phyloP scores from a whole-genome alignment of 2,888 invertebrate species.

The Zaprionus bogoriensis region DNA sequence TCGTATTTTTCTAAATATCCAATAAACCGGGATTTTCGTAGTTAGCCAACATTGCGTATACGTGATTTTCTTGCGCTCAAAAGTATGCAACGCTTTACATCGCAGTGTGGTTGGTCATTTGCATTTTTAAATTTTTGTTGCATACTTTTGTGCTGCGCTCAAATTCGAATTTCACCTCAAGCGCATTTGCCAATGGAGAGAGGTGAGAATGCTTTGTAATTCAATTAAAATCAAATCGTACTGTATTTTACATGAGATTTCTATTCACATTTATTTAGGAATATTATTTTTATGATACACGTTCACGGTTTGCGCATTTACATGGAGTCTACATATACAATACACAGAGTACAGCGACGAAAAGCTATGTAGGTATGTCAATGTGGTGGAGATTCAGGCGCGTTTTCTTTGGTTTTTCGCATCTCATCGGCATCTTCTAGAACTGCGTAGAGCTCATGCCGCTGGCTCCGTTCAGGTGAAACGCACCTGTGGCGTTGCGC shows the following conservation, averaged over 20 bases:
- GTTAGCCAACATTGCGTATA: conserved; percentile 9
- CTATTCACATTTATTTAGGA: conserved; percentile 32
- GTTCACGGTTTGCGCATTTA: conserved; percentile 25
- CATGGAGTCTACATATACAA: conserved; percentile 54
- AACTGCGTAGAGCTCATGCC: conserved; percentile 52
- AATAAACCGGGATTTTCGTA: conserved; percentile 42
- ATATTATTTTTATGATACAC: conserved; percentile 33
- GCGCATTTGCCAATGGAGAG: neutral
- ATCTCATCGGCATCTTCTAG: conserved; percentile 20
- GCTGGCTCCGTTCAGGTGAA: conserved; percentile 34
- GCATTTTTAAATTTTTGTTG: conserved; percentile 1
- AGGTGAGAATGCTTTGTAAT: neutral
- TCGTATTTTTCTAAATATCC: conserved; percentile 24
- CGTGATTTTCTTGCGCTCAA: conserved; percentile 15
- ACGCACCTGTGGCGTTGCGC: conserved; percentile 17
- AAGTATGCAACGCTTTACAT: conserved; percentile 27
- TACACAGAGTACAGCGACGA: conserved; percentile 41
- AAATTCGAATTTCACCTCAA: conserved; percentile 18
- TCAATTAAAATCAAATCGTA: neutral
- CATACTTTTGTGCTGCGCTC: conserved; percentile 34
- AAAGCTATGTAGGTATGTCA: conserved; percentile 14
- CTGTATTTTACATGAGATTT: conserved; percentile 4
- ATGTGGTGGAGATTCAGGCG: conserved; percentile 35
- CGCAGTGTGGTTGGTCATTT: too few relatives aligned
- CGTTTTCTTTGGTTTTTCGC: conserved; percentile 53